phyloP scores from a whole-genome alignment of 2,113 vertebrate genomes.

The Microcebus griseorufus region DNA sequence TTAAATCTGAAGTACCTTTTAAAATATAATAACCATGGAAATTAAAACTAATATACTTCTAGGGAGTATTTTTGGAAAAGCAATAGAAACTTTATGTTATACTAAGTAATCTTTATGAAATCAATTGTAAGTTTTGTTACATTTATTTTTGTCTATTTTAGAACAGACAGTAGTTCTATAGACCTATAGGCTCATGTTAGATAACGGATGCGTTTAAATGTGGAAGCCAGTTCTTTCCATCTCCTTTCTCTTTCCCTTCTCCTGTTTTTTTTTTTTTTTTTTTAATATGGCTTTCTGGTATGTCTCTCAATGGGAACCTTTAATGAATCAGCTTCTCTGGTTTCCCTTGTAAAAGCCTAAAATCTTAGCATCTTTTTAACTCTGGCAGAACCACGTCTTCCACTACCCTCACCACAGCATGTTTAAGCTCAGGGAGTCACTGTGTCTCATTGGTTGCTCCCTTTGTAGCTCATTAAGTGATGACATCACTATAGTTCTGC shows the following conservation, averaged over 20 bases:
- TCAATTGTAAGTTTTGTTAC: background rate
- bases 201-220: background rate
- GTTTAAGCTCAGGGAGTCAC: background rate
- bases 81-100: background rate
- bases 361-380: background rate
- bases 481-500: background rate
- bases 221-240: background rate
- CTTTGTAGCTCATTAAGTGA: background rate
- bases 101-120: background rate
- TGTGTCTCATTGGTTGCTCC: background rate
- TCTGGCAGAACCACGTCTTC: background rate
- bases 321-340: background rate
- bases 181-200: background rate
- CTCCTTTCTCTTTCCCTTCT: background rate
- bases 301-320: background rate
- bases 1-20: background rate
- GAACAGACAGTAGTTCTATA: background rate
- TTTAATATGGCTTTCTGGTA: background rate
- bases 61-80: background rate
- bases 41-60: background rate
- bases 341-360: background rate
- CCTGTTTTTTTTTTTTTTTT: background rate
- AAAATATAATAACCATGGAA: background rate
- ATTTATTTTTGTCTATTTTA: background rate
- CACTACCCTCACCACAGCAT: background rate